A percentile compares a stretch with the other conserved stretches of the same genome.
Conservation (phyloP, 1,140 invertebrate genomes). For the Bemisia tabaci region DNA sequence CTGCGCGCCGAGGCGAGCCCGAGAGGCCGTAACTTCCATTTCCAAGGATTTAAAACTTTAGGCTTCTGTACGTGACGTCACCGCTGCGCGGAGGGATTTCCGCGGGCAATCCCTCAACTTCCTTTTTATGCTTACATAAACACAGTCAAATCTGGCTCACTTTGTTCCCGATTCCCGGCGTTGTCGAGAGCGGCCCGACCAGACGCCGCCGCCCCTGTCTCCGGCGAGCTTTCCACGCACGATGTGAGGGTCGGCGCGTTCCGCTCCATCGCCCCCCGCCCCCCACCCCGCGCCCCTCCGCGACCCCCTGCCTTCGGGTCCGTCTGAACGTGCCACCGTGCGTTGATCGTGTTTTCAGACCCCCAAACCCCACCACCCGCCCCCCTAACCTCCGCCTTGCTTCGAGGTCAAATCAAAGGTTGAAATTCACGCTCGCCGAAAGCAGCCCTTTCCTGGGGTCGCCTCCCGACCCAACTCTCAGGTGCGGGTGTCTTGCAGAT, state of each 20-base stretch:
- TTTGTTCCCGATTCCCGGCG: neutral
- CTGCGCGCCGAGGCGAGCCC: neutral
- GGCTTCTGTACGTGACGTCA: neutral
- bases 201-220: too few relatives aligned
- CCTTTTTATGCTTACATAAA: neutral
- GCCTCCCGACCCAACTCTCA: too few relatives aligned
- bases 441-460: too few relatives aligned
- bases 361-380: neutral
- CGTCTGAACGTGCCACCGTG: neutral
- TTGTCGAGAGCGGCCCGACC: too few relatives aligned
- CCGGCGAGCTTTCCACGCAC: too few relatives aligned
- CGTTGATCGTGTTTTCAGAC: neutral
- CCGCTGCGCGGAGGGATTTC: neutral
- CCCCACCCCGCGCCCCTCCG: too few relatives aligned
- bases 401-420: neutral
- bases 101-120: neutral
- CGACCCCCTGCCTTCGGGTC: too few relatives aligned
- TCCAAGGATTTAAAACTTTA: neutral
- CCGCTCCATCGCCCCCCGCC: too few relatives aligned
- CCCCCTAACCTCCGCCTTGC: neutral
- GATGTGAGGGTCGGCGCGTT: too few relatives aligned
- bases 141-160: neutral
- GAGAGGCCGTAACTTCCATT: neutral
- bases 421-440: too few relatives aligned
- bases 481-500: neutral